Evolutionary conservation across 2,888 invertebrate genomes (phyloP).

Genomic region (Halocaridina rubra): DNA sequence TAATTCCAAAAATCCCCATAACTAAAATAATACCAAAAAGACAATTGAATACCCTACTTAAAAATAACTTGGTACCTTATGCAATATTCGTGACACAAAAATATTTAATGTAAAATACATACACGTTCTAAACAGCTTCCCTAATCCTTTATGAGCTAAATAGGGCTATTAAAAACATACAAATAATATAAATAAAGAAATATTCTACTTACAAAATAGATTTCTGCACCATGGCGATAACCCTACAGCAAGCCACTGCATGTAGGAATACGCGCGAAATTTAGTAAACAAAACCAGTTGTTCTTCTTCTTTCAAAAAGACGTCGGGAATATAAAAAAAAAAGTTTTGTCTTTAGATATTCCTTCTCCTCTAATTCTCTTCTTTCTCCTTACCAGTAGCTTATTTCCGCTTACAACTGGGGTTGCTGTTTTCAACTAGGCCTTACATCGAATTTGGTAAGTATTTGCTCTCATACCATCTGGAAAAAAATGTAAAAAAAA

Average conservation of each 20-base stretch:
- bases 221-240: too few species aligned
- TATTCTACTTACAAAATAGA: not conserved
- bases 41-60: too few species aligned
- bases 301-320: too few species aligned
- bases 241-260: too few species aligned
- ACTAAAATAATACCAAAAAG: too few species aligned
- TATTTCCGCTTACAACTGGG: not conserved
- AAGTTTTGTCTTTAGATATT: too few species aligned
- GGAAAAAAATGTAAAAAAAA: too few species aligned
- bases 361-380: not conserved
- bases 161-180: not conserved
- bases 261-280: not conserved
- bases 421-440: not conserved
- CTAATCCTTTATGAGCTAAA: too few species aligned
- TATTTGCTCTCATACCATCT: not conserved
- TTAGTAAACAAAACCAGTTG: not conserved
- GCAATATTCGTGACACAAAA: not conserved
- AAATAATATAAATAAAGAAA: not conserved
- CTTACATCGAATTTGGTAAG: not conserved
- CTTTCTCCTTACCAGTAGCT: too few species aligned
- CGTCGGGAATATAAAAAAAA: too few species aligned
- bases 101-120: not conserved
- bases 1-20: too few species aligned
- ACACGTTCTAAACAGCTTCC: too few species aligned
- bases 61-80: not conserved